These are phyloP conservation scores for Pedionomus torquatus DNA, from an alignment of 2,113 vertebrate genomes.

Conservation along the genomic window DNA sequence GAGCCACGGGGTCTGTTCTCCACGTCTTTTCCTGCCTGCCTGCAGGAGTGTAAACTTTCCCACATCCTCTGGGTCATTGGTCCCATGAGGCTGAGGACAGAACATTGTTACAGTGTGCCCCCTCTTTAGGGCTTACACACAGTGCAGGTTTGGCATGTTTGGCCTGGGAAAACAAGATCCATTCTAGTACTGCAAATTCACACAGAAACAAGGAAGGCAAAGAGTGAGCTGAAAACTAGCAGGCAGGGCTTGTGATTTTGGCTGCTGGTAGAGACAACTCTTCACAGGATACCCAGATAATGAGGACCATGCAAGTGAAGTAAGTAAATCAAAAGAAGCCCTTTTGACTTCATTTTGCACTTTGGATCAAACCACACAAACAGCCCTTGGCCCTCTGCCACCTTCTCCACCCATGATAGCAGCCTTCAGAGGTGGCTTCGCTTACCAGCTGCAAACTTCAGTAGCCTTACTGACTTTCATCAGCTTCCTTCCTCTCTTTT, in stretches of 20 bases:
- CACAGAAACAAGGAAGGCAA: not conserved
- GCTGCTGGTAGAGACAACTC: not conserved
- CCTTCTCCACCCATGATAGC: not conserved
- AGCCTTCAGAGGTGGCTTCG: not conserved
- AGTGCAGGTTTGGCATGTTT: not conserved
- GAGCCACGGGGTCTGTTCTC: not conserved
- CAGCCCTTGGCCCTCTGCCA: not conserved
- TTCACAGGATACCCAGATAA: not conserved
- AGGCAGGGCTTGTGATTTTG: not conserved
- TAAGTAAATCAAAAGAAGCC: not conserved
- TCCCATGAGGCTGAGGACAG: not conserved
- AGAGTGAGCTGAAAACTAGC: not conserved
- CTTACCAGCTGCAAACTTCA: not conserved
- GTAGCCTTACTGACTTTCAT: not conserved
- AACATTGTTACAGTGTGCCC: not conserved
- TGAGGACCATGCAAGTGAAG: not conserved
- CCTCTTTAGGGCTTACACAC: not conserved
- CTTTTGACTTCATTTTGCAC: not conserved
- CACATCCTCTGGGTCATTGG: not conserved
- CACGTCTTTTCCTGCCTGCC: not conserved
- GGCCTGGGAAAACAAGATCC: not conserved
- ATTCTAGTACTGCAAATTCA: not conserved
- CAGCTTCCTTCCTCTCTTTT: conserved; percentile 14
- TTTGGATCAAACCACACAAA: not conserved
- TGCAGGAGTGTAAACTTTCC: not conserved